Evolutionary conservation across 2,888 invertebrate species (phyloP), one percentile per base, ranked within the genome.

Genomic region (Drosophila ochracea): DNA sequence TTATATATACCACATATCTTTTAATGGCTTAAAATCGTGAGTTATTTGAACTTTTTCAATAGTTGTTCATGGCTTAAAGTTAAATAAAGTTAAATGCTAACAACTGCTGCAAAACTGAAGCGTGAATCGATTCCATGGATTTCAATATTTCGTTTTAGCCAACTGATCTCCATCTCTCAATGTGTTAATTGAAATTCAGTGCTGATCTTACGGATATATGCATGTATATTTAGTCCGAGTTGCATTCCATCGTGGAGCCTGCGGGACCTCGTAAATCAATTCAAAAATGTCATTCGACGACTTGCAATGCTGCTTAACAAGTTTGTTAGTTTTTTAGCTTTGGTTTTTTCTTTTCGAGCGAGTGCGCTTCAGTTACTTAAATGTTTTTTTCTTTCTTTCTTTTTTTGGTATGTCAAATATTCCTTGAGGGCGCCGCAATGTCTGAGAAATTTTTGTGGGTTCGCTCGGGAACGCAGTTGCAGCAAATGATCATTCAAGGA

Each of bases 371-470:
- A 69, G 75, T 71, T 76, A 57, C 63, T 60, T 47, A 30, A 57
- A 39, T 52, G 50, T 31, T 52, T 53, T 53, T 53, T 25, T 6
- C 1, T 9, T 30, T 21, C 43, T 19, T 54, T 57, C 31, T 49
- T 52, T 69, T 71, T 67, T 63, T 69, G 50, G 53, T 59, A 33
- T 84, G 87, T 90, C 89, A 87, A 90, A 89, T 25, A 47, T 88
- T 87, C 89, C 83, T 83, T 88, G 83, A 89, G 83, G 90, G 89
- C 90, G 83, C 89, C 86, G 88, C 79, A 72, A 82, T 75, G 86
- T 90, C 86, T 90, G 87, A 87, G 87, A 87, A 84, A 81, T 79
- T 70, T 90, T 81, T 73, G 86, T 85, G 88, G 90, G 90, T 74
- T 83, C 73, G 54, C 59, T 54, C 54, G 58, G 55, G 66, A 78